Percentiles rank a stretch among this genome's conserved stretches.
Conservation (phyloP, 2,113 vertebrate species). For the Solenodon paradoxus region DNA sequence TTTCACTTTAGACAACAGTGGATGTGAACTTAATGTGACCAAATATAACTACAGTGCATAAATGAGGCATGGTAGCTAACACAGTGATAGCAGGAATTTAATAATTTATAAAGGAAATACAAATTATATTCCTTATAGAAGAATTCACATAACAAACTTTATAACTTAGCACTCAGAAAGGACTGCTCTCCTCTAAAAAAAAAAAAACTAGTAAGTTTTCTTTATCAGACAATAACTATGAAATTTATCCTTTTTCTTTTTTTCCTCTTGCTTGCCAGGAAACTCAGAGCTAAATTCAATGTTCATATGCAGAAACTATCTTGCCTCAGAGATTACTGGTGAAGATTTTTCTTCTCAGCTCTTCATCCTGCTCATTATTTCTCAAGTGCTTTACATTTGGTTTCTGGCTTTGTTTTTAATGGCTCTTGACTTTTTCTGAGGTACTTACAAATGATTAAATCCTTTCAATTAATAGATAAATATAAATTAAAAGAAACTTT, state of each 20-base stretch:
- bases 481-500: not conserved
- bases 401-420: conserved; percentile 36
- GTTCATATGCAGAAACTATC: conserved; percentile 38
- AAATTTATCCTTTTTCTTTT: conserved; percentile 63
- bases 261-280: conserved; percentile 68
- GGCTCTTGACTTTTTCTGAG: not conserved
- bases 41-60: not conserved
- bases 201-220: conserved; percentile 29
- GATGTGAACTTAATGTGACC: conserved; percentile 20
- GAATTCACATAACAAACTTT: not conserved
- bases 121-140: not conserved
- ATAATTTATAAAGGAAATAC: not conserved
- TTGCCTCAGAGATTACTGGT: conserved; percentile 19
- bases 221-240: conserved; percentile 50
- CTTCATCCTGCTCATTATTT: conserved; percentile 44
- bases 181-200: conserved; percentile 16
- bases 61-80: not conserved
- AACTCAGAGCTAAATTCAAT: conserved; percentile 64
- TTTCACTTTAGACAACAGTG: conserved; percentile 57
- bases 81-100: not conserved
- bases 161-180: conserved; percentile 22
- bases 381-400: not conserved
- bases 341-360: conserved; percentile 21
- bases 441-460: conserved; percentile 10
- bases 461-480: not conserved